phyloP scores from a whole-genome alignment of 2,113 vertebrate species.

The Fukomys damarensis region DNA sequence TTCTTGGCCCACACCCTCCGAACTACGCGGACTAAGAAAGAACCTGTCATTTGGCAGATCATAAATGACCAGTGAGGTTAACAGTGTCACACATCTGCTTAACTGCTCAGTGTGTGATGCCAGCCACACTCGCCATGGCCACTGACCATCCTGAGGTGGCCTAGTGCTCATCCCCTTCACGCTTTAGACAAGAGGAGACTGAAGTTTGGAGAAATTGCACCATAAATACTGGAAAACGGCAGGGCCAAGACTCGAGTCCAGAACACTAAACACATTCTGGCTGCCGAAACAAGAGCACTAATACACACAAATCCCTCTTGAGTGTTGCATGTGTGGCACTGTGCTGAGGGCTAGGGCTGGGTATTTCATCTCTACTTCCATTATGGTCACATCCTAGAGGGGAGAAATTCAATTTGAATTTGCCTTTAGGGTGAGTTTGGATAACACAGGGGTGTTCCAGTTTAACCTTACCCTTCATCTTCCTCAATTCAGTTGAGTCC shows the following conservation, averaged over 20 bases:
- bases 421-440: not conserved
- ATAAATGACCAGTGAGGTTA: not conserved
- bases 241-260: not conserved
- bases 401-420: not conserved
- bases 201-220: not conserved
- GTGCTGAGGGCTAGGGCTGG: not conserved
- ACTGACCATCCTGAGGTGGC: not conserved
- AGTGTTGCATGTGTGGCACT: not conserved
- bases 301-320: not conserved
- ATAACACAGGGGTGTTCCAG: not conserved
- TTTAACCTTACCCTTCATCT: not conserved
- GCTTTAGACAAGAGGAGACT: constrained; percentile 18
- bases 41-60: not conserved
- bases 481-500: not conserved
- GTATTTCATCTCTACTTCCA: not conserved
- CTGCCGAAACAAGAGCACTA: not conserved
- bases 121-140: not conserved
- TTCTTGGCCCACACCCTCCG: not conserved
- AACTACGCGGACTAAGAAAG: not conserved
- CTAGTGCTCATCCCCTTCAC: not conserved
- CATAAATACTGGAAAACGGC: not conserved
- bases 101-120: not conserved
- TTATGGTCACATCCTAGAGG: not conserved
- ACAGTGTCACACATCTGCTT: not conserved
- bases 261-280: not conserved